A percentile compares a stretch with the other conserved stretches of the same genome.
phyloP scores from a whole-genome alignment of 2,113 vertebrate genomes.

The Leptocoma aspasia region DNA sequence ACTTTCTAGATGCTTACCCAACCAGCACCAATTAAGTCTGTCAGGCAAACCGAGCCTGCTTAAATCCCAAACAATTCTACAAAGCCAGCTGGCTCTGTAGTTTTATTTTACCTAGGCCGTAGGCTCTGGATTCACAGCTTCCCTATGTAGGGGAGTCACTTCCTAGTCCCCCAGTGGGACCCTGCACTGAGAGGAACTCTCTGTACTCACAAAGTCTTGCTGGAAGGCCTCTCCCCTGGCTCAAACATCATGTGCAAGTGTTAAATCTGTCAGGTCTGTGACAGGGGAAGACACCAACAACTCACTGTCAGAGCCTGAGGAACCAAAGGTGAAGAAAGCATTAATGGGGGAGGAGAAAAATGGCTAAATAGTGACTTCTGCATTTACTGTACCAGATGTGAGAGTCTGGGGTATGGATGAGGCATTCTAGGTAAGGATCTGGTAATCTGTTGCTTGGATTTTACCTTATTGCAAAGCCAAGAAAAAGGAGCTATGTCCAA shows the following conservation, averaged over 20 bases:
- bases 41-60: neutral
- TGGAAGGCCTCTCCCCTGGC: neutral
- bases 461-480: neutral
- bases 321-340: neutral
- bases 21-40: neutral
- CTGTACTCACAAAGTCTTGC: rapidly evolving
- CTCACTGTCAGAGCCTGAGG: neutral
- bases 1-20: neutral
- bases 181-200: neutral
- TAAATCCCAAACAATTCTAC: neutral
- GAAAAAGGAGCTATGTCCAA: neutral
- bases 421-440: neutral
- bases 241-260: neutral
- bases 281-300: neutral
- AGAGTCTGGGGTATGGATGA: neutral
- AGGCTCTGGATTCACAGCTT: neutral
- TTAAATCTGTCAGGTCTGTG: neutral
- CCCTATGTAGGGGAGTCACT: neutral
- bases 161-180: rapidly evolving
- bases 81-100: neutral
- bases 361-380: neutral
- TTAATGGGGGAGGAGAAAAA: neutral
- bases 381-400: neutral
- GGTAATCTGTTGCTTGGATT: neutral
- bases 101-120: too few species aligned